A percentile compares a stretch with the other conserved stretches of the same genome.
Evolutionary conservation across 2,888 invertebrate genomes (phyloP).

Genomic region (Cephus runcator): DNA sequence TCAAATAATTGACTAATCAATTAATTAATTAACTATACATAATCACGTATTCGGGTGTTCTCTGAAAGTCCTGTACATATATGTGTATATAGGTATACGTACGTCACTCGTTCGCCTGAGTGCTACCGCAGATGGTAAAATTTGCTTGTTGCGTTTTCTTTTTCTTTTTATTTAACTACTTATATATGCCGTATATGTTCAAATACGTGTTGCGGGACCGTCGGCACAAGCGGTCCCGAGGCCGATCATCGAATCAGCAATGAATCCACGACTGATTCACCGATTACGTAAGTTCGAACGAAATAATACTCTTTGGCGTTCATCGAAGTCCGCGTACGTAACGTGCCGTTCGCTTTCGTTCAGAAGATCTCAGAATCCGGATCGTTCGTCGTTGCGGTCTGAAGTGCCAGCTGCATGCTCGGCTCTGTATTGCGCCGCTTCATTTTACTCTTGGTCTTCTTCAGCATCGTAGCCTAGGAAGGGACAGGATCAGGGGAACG

Average conservation of each 20-base stretch:
- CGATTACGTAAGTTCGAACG: not conserved
- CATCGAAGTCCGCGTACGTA: not conserved
- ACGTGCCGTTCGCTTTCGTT: slow-evolving; percentile 25
- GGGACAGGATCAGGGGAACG: slow-evolving; percentile 60
- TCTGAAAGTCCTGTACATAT: too few species aligned
- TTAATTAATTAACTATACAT: too few species aligned
- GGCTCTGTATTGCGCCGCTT: slow-evolving; percentile 95
- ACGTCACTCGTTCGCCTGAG: too few species aligned
- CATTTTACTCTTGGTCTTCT: slow-evolving; percentile 97
- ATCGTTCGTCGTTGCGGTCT: slow-evolving; percentile 63
- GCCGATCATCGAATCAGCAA: slow-evolving; percentile 26
- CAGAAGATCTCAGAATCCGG: slow-evolving; percentile 65
- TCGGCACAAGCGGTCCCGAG: slow-evolving; percentile 4
- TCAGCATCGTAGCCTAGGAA: slow-evolving; percentile 98
- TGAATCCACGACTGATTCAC: slow-evolving; percentile 18
- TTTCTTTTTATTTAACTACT: too few species aligned
- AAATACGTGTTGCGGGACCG: not conserved
- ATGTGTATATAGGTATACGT: too few species aligned
- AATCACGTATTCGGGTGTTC: too few species aligned
- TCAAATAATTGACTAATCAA: not conserved
- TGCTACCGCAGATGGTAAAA: too few species aligned
- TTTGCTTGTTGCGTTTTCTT: too few species aligned
- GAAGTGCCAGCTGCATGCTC: slow-evolving; percentile 73
- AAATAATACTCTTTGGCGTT: not conserved
- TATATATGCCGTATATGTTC: too few species aligned